Base-by-base conservation (phyloP, 2,113 vertebrate species). In the Pionites leucogaster region DNA sequence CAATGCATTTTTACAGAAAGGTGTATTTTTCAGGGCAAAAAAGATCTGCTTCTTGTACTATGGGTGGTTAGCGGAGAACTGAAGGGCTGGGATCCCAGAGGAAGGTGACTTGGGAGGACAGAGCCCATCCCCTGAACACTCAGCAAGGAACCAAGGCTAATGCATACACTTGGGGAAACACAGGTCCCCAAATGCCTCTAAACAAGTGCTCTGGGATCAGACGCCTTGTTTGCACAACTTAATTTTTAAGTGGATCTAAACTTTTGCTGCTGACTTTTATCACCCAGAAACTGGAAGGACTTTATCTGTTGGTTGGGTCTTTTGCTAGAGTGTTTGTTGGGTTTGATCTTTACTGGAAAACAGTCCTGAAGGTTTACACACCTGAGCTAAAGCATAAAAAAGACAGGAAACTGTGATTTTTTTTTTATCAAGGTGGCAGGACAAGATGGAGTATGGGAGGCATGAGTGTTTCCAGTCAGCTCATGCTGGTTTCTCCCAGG, bases 391-490 rank as follows among this genome's bases (percentile, higher is more conserved):
- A 71, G 12, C 22, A 33, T 55, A 67, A 13, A 10, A 29, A 81
- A 82, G 13, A 24, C 0, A 42, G 24, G 17, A 72, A 78, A 84
- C 3, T 4, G 3, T 5, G 14, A 50, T 12, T 64, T 91, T 57
- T 47, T 46, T 55, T 82, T 59, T 24, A 42, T 42, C 78, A 50
- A 93, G 70, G 27, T 13, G 50, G 9, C 11, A 82, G 41, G 15
- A 42, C 9, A 49, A 70, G 9, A 7, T 72, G 53, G 77, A 77
- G 27, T 77, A 41, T 27, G 44, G 46, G 22, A 74, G 19, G 13
- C 41, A 37, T 11, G 7, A 10, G 17, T 4, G 22, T 6, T 76
- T 39, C 8, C 0, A 0, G 10, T 18, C 42, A 57, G 6, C 39
- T 92, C 4, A 0, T 62, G 23, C 10, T 16, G 15, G 8, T 49